These are phyloP conservation scores for Myotis yumanensis DNA, from an alignment of 2,113 vertebrate genomes.

Conservation along the genomic window DNA sequence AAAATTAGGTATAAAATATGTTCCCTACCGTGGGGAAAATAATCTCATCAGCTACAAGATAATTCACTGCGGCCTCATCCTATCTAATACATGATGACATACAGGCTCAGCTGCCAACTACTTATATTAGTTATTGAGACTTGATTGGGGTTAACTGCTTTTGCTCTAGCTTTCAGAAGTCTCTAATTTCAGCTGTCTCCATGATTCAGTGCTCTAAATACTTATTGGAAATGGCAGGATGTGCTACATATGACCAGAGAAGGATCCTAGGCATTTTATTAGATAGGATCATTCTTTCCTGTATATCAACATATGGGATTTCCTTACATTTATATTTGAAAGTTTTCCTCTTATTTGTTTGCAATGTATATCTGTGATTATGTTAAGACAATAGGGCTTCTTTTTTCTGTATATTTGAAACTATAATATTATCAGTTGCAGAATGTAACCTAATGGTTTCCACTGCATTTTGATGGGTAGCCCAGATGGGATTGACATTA, in stretches of 20 bases:
- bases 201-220: not conserved
- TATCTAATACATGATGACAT: not conserved
- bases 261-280: not conserved
- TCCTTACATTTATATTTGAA: not conserved
- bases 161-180: not conserved
- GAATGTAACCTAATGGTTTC: not conserved
- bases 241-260: not conserved
- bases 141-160: not conserved
- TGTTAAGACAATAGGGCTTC: not conserved
- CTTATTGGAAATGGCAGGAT: not conserved
- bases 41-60: not conserved
- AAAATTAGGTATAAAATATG: not conserved
- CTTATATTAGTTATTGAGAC: constrained; percentile 11
- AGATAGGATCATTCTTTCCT: not conserved
- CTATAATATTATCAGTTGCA: not conserved
- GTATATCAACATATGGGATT: not conserved
- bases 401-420: not conserved
- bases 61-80: constrained; percentile 1
- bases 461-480: not conserved
- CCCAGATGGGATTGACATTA: not conserved
- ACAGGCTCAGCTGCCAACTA: not conserved
- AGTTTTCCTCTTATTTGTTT: not conserved
- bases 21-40: not conserved
- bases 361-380: not conserved
- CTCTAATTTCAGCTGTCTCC: constrained; percentile 32